Base-by-base conservation (phyloP, 1,140 invertebrate species). In the Leptinotarsa texana region DNA sequence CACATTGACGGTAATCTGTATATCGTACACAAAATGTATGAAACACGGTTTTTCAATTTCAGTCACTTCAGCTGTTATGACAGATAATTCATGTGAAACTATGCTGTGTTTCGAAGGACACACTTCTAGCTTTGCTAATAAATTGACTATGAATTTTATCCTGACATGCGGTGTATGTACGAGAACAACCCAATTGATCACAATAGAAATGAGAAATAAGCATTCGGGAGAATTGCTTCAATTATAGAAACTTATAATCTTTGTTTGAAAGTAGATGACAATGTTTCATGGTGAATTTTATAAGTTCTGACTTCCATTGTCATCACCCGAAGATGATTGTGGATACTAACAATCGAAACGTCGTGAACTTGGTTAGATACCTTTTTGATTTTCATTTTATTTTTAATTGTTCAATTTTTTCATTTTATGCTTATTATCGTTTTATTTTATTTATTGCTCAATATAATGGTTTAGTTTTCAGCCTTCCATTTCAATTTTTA, bases 21-120 rank as follows among this genome's bases (percentile, higher is more conserved):
- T 42, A 42, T 66, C 18, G 51, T 47, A 72, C 15, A 77, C 48
- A 77, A 27, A 63, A 8, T 27, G 15, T 42, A 15, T 57, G 13
- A 57, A 57, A 57, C 51, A 57, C 15, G 51, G 51, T 57, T 57
- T 57, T 18, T 57, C 51, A 18, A 57, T 57, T 57, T 57, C 13
- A 13, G 51, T 13, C 13, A 57, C 49, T 57, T 57, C 13, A n/a
- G 15, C 49, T 57, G 11, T 57, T 57, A 57, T 17, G 13, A 15
- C 15, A 15, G 49, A 57, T 57, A 2, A 57, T 57, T 57, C 13
- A 57, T 57, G 13, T 13, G n/a, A 57, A 57, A 18, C 51, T 17
- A 18, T 57, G 13, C 1, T 57, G 51, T 57, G 51, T 17, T 57
- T 13, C n/a, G 3, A 57, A 15, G 51, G 17, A n/a, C 13, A 57